A percentile compares a stretch with the other conserved stretches of the same genome.
Evolutionary conservation across 2,797 vertebrate genomes (phyloP).

Genomic region (Sebastes kiyomatsui): DNA sequence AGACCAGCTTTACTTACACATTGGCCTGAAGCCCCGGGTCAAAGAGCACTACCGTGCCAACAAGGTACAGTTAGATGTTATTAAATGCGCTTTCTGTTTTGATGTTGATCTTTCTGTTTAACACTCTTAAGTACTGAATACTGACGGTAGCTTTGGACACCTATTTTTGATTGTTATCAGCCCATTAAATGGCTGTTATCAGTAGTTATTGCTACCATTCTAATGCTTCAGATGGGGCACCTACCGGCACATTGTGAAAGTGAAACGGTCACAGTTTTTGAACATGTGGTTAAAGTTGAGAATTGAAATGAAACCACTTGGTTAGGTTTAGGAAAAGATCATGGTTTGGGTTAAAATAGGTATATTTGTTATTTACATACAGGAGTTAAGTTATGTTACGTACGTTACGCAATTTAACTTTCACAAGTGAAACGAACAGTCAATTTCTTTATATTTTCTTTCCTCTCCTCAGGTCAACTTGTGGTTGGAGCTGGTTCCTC

Average conservation of each 20-base stretch:
- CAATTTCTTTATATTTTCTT: not conserved
- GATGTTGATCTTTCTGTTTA: not conserved
- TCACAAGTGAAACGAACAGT: not conserved
- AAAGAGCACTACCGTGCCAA: constrained; percentile 99
- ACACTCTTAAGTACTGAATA: not conserved
- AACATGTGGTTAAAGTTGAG: not conserved
- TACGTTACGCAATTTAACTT: not conserved
- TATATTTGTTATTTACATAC: not conserved
- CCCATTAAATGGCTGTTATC: not conserved
- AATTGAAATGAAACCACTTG: not conserved
- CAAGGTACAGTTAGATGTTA: constrained; percentile 82
- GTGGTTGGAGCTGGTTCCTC: constrained; percentile 98
- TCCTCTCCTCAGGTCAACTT: constrained; percentile 83
- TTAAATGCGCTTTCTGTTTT: not conserved
- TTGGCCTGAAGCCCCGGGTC: constrained; percentile 97
- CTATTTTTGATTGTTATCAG: not conserved
- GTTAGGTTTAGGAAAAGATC: not conserved
- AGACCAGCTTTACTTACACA: constrained; percentile 98
- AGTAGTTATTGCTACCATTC: not conserved
- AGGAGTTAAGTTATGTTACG: not conserved
- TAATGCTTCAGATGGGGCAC: not conserved
- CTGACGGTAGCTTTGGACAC: not conserved
- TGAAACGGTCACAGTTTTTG: not conserved
- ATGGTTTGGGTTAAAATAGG: not conserved
- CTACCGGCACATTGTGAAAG: not conserved